These are phyloP conservation scores for Steromphala cineraria DNA, from an alignment of 2,888 invertebrate genomes.

Conservation along the genomic window DNA sequence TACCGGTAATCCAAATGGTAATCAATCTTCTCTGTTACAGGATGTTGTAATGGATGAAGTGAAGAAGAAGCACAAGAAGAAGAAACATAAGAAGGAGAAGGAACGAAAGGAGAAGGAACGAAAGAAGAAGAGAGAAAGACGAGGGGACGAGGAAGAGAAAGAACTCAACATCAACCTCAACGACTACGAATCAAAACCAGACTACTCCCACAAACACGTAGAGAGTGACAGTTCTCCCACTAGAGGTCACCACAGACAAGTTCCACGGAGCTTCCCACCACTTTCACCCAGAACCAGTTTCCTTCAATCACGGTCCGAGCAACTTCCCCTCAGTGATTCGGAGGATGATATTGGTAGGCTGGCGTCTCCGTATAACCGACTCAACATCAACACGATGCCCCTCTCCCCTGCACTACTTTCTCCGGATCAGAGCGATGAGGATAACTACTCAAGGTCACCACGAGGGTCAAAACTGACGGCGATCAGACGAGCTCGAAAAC, in stretches of 20 bases:
- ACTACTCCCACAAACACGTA: constrained; percentile 13
- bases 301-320: not conserved
- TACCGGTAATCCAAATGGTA: too few species aligned
- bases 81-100: constrained; percentile 41
- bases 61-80: constrained; percentile 49
- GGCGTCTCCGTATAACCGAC: not conserved
- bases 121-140: constrained; percentile 1
- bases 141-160: constrained; percentile 23
- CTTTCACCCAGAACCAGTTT: not conserved
- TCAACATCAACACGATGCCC: not conserved
- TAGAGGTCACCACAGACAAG: not conserved
- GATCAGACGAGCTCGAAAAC: not conserved
- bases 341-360: not conserved
- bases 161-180: constrained; percentile 31
- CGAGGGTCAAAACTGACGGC: not conserved
- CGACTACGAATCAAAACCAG: constrained; percentile 13
- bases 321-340: not conserved
- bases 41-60: constrained; percentile 37
- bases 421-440: not conserved
- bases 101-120: constrained; percentile 36
- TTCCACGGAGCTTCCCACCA: not conserved
- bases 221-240: constrained; percentile 20
- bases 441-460: not conserved
- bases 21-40: not conserved
- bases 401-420: not conserved